Conservation (phyloP, 2,113 vertebrate genomes). For the Xenotilapia leptura region DNA sequence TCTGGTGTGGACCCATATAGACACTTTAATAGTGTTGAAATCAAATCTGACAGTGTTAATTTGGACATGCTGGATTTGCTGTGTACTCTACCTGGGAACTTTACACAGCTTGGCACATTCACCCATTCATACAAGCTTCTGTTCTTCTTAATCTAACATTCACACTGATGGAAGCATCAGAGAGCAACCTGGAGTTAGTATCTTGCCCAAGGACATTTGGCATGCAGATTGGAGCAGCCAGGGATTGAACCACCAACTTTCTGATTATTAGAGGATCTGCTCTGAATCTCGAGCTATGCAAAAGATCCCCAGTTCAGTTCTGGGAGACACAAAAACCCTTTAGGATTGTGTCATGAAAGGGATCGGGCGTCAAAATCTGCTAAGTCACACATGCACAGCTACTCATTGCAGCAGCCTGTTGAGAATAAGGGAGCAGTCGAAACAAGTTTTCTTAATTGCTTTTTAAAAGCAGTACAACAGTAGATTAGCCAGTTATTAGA, state of each 20-base stretch:
- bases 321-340: neutral
- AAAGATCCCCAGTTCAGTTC: neutral
- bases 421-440: rapidly evolving
- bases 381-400: neutral
- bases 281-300: neutral
- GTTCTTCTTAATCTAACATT: neutral
- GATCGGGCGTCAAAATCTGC: neutral
- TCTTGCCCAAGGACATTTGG: neutral
- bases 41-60: too few species aligned
- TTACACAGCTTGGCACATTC: neutral
- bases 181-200: neutral
- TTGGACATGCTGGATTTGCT: too few species aligned
- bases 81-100: neutral
- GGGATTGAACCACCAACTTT: neutral
- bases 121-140: neutral
- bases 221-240: neutral
- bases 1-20: too few species aligned
- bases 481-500: neutral
- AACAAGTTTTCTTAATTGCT: neutral
- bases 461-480: neutral
- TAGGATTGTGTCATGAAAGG: neutral
- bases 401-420: too few species aligned
- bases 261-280: neutral
- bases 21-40: too few species aligned
- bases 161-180: neutral